Percentiles rank a stretch among this genome's conserved stretches.
These are phyloP conservation scores for Sylvicola cinctus DNA, from an alignment of 2,888 invertebrate species.

Conservation along the genomic window DNA sequence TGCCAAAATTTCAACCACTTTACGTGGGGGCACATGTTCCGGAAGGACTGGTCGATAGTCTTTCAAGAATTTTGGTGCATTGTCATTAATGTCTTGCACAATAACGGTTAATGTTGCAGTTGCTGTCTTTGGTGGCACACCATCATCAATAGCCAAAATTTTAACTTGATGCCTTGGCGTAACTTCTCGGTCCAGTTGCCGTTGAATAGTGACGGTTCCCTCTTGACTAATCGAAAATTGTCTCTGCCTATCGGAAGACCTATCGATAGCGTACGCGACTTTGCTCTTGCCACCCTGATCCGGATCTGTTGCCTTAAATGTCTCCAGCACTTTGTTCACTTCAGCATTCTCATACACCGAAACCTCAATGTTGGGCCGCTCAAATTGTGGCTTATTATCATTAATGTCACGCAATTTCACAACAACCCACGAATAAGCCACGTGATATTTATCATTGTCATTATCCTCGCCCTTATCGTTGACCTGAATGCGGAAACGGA, in stretches of 20 bases:
- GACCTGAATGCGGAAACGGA: constrained; percentile 84
- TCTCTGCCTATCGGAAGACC: constrained; percentile 76
- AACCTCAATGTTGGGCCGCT: constrained; percentile 80
- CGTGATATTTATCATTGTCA: constrained; percentile 92
- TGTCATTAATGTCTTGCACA: constrained; percentile 89
- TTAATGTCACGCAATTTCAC: constrained; percentile 87
- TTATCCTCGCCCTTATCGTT: constrained; percentile 89
- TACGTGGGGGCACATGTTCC: constrained; percentile 79
- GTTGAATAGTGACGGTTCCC: constrained; percentile 85
- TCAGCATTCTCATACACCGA: constrained; percentile 82
- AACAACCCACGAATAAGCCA: constrained; percentile 88
- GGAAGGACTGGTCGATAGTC: constrained; percentile 83
- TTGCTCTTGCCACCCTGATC: constrained; percentile 89
- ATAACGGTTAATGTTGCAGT: constrained; percentile 86
- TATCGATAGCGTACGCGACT: constrained; percentile 78
- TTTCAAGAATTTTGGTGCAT: constrained; percentile 81
- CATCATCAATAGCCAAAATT: constrained; percentile 88
- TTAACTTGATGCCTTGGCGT: constrained; percentile 91
- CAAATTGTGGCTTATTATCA: constrained; percentile 92
- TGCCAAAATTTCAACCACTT: constrained; percentile 80
- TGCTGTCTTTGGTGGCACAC: constrained; percentile 79
- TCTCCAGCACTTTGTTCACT: constrained; percentile 75
- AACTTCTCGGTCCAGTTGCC: constrained; percentile 82
- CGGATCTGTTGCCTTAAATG: constrained; percentile 87
- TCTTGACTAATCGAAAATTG: constrained; percentile 90